Evolutionary conservation across 2,888 invertebrate genomes (phyloP).

Genomic region (Oscheius sp.): DNA sequence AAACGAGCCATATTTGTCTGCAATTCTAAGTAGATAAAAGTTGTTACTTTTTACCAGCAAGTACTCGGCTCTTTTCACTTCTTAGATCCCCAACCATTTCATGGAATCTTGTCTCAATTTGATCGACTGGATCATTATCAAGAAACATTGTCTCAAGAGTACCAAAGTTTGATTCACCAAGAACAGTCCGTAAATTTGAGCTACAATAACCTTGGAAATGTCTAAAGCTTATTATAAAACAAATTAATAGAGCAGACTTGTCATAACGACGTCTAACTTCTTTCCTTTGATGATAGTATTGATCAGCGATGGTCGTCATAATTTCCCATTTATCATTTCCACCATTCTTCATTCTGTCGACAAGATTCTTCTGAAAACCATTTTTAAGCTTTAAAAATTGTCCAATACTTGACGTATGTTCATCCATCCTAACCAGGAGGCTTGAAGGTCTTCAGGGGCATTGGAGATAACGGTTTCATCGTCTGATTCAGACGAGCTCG

Average conservation of each 20-base stretch:
- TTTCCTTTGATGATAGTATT: conserved; percentile 47
- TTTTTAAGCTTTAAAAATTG: not conserved
- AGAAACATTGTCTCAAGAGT: conserved; percentile 37
- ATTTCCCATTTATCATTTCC: conserved; percentile 39
- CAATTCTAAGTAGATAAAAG: not conserved
- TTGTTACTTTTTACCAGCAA: conserved; percentile 37
- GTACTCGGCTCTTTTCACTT: conserved; percentile 43
- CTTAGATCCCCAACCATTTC: conserved; percentile 46
- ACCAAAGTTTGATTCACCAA: conserved; percentile 36
- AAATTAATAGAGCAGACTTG: conserved; percentile 21
- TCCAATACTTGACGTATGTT: conserved; percentile 24
- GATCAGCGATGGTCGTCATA: conserved; percentile 41
- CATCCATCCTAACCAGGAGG: conserved; percentile 41
- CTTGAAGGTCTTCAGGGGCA: conserved; percentile 30
- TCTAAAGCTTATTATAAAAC: conserved; percentile 23
- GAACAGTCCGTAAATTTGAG: conserved; percentile 29
- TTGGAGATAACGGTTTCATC: conserved; percentile 23
- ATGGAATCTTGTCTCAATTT: conserved; percentile 46
- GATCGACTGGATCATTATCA: conserved; percentile 49
- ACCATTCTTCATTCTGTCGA: conserved; percentile 7
- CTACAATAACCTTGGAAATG: conserved; percentile 38
- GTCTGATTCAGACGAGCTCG: not conserved
- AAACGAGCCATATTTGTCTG: conserved; percentile 56
- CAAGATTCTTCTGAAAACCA: conserved; percentile 2
- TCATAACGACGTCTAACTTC: conserved; percentile 35